A percentile compares a stretch with the other conserved stretches of the same genome.
Evolutionary conservation across 2,797 vertebrate genomes (phyloP).

Genomic region (Darevskia mixta): DNA sequence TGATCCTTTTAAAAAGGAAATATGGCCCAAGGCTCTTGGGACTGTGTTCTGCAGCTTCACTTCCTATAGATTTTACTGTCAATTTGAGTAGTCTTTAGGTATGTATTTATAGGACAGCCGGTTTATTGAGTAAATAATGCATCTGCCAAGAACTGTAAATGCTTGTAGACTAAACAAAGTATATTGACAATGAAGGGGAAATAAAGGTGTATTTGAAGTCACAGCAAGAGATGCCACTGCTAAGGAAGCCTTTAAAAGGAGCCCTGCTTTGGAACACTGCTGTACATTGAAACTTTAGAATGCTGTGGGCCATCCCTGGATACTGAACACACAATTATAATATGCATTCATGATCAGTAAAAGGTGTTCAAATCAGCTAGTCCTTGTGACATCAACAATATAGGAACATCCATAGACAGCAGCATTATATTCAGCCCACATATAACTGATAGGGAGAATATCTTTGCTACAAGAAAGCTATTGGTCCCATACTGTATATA

Average conservation of each 20-base stretch:
- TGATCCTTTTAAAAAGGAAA: not conserved
- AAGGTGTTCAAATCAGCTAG: not conserved
- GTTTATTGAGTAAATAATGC: not conserved
- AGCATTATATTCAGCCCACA: not conserved
- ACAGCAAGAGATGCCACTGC: not conserved
- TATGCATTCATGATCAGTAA: not conserved
- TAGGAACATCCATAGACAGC: not conserved
- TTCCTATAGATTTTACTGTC: slow-evolving; percentile 1
- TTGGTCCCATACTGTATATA: no score
- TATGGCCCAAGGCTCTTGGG: not conserved
- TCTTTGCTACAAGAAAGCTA: not conserved
- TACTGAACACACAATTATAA: not conserved
- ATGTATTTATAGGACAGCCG: not conserved
- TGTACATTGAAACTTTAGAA: not conserved
- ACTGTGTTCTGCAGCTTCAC: not conserved
- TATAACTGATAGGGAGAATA: not conserved
- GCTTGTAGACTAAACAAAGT: not conserved
- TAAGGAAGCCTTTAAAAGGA: not conserved
- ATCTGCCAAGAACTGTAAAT: not conserved
- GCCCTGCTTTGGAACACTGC: not conserved
- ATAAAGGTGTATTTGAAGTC: not conserved
- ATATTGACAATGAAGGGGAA: rapidly evolving
- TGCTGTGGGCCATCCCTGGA: not conserved
- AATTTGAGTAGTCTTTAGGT: slow-evolving; percentile 8
- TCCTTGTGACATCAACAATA: not conserved